Conservation (phyloP, 2,888 invertebrate genomes). For the Pterobdella sp. region DNA sequence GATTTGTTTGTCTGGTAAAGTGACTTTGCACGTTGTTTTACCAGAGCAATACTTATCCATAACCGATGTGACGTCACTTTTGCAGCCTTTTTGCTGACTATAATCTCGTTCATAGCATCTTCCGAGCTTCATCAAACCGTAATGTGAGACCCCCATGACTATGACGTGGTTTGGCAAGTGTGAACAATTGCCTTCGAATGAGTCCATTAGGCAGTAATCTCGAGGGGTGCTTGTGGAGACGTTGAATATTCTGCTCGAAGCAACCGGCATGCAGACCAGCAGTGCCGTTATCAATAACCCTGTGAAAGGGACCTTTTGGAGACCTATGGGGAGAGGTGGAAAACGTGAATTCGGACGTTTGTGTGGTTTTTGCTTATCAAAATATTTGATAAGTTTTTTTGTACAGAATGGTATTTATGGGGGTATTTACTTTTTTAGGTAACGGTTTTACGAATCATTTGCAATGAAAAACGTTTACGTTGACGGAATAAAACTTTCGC, state of each 20-base stretch:
- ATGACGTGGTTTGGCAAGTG: constrained; percentile 19
- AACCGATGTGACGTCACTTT: constrained; percentile 9
- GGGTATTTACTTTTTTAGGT: too few species aligned
- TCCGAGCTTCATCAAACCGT: constrained; percentile 22
- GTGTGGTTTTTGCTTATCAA: too few species aligned
- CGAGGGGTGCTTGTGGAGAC: not conserved
- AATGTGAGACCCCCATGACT: constrained; percentile 9
- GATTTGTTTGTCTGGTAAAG: constrained; percentile 16
- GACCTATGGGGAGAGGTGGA: not conserved
- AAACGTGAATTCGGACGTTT: too few species aligned
- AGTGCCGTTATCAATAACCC: not conserved
- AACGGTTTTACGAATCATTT: too few species aligned
- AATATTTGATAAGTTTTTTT: too few species aligned
- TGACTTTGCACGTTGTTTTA: constrained; percentile 16
- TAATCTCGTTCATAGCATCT: constrained; percentile 21
- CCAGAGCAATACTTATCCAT: constrained; percentile 23
- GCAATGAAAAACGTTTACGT: too few species aligned
- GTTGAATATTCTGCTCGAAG: not conserved
- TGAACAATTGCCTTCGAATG: constrained; percentile 11
- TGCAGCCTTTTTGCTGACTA: constrained; percentile 19
- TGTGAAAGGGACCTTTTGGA: not conserved
- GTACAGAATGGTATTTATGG: too few species aligned
- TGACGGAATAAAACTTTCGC: too few species aligned
- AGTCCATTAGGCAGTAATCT: constrained; percentile 24
- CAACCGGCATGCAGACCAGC: not conserved